Percentiles rank a stretch among this genome's conserved stretches.
phyloP scores from a whole-genome alignment of 2,888 invertebrate genomes.

The Spodoptera picta region DNA sequence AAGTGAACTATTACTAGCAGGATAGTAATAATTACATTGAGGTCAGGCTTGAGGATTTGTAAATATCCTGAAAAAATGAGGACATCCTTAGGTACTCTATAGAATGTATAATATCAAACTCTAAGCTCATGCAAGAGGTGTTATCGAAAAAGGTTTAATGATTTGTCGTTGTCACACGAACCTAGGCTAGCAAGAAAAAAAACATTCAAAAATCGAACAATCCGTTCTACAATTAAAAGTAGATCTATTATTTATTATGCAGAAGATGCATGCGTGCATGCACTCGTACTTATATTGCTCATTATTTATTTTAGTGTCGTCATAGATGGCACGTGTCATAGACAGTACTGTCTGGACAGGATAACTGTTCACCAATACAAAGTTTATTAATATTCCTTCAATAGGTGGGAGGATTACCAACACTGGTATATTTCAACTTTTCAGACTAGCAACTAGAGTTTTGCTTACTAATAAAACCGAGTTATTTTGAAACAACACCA shows the following conservation, averaged over 20 bases:
- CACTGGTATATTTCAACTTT: slow-evolving; percentile 19
- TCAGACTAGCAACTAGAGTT: slow-evolving; percentile 16
- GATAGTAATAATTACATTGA: slow-evolving; percentile 19
- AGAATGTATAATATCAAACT: slow-evolving; percentile 11
- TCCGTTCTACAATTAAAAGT: slow-evolving; percentile 15
- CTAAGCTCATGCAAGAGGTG: slow-evolving; percentile 23
- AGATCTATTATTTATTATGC: slow-evolving; percentile 44
- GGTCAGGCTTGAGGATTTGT: slow-evolving; percentile 9
- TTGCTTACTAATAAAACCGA: slow-evolving; percentile 10
- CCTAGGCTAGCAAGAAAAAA: not conserved
- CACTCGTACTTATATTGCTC: slow-evolving; percentile 31
- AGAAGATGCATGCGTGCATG: slow-evolving; percentile 10
- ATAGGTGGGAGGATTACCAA: slow-evolving; percentile 35
- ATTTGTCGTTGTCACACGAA: slow-evolving; percentile 7
- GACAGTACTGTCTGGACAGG: slow-evolving; percentile 40
- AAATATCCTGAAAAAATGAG: slow-evolving; percentile 15
- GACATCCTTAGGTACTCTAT: slow-evolving; percentile 6
- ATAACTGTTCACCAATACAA: slow-evolving; percentile 50
- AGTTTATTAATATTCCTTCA: slow-evolving; percentile 47
- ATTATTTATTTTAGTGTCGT: slow-evolving; percentile 52
- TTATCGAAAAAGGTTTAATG: slow-evolving; percentile 1
- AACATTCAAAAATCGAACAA: slow-evolving; percentile 12
- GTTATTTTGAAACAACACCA: slow-evolving; percentile 12
- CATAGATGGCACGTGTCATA: slow-evolving; percentile 49
- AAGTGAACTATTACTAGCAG: slow-evolving; percentile 8